Percentiles rank a stretch among this genome's conserved stretches.
These are phyloP conservation scores for Holotrichia oblita DNA, from an alignment of 1,140 invertebrate species.

Conservation along the genomic window DNA sequence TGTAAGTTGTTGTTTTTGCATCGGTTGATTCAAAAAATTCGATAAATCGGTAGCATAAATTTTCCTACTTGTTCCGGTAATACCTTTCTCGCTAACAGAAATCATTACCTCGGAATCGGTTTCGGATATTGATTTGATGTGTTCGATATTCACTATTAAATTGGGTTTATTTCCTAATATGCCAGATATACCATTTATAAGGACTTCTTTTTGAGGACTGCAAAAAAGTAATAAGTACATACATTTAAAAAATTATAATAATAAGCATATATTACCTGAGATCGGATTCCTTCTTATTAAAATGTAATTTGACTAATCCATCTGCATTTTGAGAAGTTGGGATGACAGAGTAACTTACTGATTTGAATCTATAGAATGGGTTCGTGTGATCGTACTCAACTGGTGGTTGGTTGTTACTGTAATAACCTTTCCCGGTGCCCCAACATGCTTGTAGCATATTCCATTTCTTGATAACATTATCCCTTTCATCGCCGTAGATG, in stretches of 20 bases:
- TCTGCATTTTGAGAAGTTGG: conserved; percentile 86
- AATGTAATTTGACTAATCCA: conserved; percentile 83
- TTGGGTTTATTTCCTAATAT: conserved; percentile 87
- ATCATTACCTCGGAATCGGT: conserved; percentile 77
- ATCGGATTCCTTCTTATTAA: conserved; percentile 82
- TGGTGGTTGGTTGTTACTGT: conserved; percentile 74
- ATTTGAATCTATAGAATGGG: conserved; percentile 91
- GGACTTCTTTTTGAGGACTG: conserved; percentile 74
- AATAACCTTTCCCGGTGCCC: conserved; percentile 84
- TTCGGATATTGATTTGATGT: conserved; percentile 77
- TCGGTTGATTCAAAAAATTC: conserved; percentile 72
- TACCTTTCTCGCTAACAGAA: conserved; percentile 80
- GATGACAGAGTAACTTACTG: conserved; percentile 88
- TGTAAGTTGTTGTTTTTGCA: conserved; percentile 74
- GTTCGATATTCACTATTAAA: conserved; percentile 79
- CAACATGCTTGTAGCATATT: conserved; percentile 94
- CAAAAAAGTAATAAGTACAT: background rate
- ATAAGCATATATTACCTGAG: conserved; percentile 66
- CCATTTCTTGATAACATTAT: conserved; percentile 90
- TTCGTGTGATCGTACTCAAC: conserved; percentile 90
- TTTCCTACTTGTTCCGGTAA: conserved; percentile 71
- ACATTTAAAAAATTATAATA: background rate
- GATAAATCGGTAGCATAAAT: conserved; percentile 80
- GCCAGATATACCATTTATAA: conserved; percentile 73
- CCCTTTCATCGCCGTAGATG: conserved; percentile 92